Evolutionary conservation across 2,797 vertebrate genomes (phyloP).

Genomic region (Caiman crocodilus): DNA sequence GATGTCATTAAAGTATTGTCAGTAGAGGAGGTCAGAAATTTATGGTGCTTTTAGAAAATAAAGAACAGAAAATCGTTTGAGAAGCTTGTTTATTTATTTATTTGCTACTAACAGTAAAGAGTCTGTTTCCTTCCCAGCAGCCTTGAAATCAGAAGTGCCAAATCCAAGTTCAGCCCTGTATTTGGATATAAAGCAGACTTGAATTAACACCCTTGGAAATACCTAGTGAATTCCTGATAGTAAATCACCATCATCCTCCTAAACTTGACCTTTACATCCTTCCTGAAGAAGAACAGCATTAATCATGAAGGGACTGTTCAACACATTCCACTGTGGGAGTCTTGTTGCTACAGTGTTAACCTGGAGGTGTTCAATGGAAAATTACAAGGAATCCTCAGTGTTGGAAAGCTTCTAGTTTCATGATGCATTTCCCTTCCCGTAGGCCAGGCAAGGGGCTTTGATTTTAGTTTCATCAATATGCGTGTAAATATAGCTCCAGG

Average conservation of each 20-base stretch:
- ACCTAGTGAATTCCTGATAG: constrained; percentile 60
- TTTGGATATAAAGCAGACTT: constrained; percentile 66
- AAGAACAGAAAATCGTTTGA: constrained; percentile 15
- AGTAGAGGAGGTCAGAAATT: constrained; percentile 4
- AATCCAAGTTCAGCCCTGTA: constrained; percentile 52
- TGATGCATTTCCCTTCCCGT: constrained; percentile 67
- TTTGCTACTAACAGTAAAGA: constrained; percentile 35
- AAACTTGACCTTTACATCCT: constrained; percentile 72
- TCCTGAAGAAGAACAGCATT: constrained; percentile 59
- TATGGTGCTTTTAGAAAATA: neutral
- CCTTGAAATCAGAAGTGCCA: constrained; percentile 53
- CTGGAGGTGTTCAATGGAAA: constrained; percentile 68
- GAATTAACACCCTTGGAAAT: constrained; percentile 70
- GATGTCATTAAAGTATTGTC: constrained; percentile 30
- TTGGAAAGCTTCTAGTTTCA: constrained; percentile 65
- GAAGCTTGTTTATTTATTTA: constrained; percentile 20
- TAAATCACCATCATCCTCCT: constrained; percentile 67
- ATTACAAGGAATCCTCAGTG: constrained; percentile 58
- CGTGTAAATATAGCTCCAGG: constrained; percentile 62
- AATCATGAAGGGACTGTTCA: constrained; percentile 61
- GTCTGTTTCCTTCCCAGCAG: neutral
- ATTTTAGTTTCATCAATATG: constrained; percentile 70
- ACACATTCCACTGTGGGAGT: constrained; percentile 61
- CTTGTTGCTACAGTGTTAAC: constrained; percentile 69
- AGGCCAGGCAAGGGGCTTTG: constrained; percentile 62